phyloP scores from a whole-genome alignment of 64 coral and sea anemone species.

The Hydrozoanthus tunicans region DNA sequence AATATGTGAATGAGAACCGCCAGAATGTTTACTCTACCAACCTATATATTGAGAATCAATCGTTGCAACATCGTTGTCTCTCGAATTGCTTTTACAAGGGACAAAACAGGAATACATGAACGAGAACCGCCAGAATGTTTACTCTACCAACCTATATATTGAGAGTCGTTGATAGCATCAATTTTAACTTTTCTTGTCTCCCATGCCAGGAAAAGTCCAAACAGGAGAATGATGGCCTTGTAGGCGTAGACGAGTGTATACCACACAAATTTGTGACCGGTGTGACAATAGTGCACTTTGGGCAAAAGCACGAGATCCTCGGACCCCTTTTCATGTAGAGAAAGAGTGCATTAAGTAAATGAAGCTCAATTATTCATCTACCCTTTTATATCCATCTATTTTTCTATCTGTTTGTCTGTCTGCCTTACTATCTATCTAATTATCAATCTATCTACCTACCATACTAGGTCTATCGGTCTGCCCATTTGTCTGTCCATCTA shows the following conservation, averaged over 20 bases:
- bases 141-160: conserved; percentile 9
- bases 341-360: not conserved
- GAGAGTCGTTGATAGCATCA: conserved; percentile 38
- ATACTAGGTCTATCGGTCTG: too few relatives aligned
- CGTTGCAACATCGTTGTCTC: not conserved
- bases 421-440: too few relatives aligned
- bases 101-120: not conserved
- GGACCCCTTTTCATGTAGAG: not conserved
- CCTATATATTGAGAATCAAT: conserved; percentile 39
- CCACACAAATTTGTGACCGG: not conserved
- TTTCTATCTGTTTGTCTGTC: too few relatives aligned
- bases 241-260: not conserved
- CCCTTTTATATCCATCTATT: not conserved
- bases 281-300: conserved; percentile 12
- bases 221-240: conserved; percentile 32
- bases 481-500: not conserved
- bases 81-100: not conserved
- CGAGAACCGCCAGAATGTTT: not conserved
- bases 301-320: not conserved
- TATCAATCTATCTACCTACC: too few relatives aligned
- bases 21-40: not conserved
- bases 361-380: not conserved
- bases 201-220: conserved; percentile 45
- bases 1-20: not conserved
- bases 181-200: conserved; percentile 41